Conservation (phyloP, 2,797 vertebrate species). For the Chromis chromis region DNA sequence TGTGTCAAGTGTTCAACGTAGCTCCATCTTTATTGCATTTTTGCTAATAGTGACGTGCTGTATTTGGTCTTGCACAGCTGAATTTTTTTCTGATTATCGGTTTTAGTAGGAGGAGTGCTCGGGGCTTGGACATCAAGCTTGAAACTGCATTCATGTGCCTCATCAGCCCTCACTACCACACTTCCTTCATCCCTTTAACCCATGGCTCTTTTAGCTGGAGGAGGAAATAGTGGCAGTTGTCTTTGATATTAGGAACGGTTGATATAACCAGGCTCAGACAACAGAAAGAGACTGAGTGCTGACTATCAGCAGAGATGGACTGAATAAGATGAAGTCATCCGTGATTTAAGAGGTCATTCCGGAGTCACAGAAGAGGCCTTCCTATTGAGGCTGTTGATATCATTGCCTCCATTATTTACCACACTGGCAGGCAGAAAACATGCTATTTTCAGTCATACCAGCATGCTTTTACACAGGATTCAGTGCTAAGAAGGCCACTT, state of each 20-base stretch:
- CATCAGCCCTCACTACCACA: conserved; percentile 12
- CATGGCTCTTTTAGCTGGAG: conserved; percentile 11
- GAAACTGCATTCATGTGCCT: conserved; percentile 25
- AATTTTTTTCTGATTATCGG: conserved; percentile 22
- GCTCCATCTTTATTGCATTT: conserved; percentile 26
- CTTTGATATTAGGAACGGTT: conserved; percentile 23
- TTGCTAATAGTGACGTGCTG: conserved; percentile 6
- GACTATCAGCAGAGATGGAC: conserved; percentile 2
- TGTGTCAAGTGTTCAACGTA: conserved; percentile 26
- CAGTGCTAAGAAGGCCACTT: neutral
- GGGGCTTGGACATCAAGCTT: neutral
- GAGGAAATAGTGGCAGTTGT: conserved; percentile 9
- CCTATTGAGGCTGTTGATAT: conserved; percentile 13
- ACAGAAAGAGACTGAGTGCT: conserved; percentile 8
- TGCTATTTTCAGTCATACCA: neutral
- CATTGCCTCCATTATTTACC: conserved; percentile 1
- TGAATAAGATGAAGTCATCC: conserved; percentile 35
- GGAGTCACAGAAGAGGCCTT: conserved; percentile 21
- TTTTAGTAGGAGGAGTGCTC: neutral
- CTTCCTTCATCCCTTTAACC: conserved; percentile 26
- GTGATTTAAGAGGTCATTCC: conserved; percentile 24
- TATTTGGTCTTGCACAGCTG: conserved; percentile 1
- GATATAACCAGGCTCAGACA: conserved; percentile 30
- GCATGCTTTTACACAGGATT: neutral
- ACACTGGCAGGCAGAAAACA: conserved; percentile 2